These are phyloP conservation scores for Eugnorisma glareosa DNA, from an alignment of 2,888 invertebrate genomes.

Conservation along the genomic window DNA sequence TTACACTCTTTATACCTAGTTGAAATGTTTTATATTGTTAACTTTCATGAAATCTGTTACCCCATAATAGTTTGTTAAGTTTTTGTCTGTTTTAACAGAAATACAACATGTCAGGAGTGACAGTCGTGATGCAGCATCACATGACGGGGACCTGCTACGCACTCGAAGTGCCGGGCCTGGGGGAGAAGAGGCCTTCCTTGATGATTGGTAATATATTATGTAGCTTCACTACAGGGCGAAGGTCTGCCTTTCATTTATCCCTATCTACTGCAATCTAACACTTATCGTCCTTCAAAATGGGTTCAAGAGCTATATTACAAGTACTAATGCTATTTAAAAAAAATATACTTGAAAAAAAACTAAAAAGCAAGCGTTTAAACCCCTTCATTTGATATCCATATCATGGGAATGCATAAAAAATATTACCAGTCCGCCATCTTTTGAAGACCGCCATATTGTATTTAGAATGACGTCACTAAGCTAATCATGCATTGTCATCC, in stretches of 20 bases:
- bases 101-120: slow-evolving; percentile 80
- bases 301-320: background rate
- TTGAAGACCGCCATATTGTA: too few relatives aligned
- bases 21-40: too few relatives aligned
- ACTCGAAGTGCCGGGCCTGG: slow-evolving; percentile 92
- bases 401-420: background rate
- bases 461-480: too few relatives aligned
- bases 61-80: too few relatives aligned
- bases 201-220: slow-evolving; percentile 80
- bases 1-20: too few relatives aligned
- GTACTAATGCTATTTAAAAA: background rate
- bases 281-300: background rate
- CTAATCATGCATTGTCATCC: too few relatives aligned
- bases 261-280: background rate
- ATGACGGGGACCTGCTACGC: slow-evolving; percentile 68
- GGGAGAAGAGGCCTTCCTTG: slow-evolving; percentile 93
- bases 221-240: background rate
- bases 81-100: slow-evolving; percentile 69
- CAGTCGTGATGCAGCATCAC: background rate
- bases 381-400: background rate
- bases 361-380: background rate
- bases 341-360: background rate
- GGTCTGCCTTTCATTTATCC: background rate
- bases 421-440: background rate
- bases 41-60: too few relatives aligned